Percentiles rank a stretch among this genome's conserved stretches.
These are phyloP conservation scores for Eristalinus sepulchralis DNA, from an alignment of 2,888 invertebrate genomes.

Conservation along the genomic window DNA sequence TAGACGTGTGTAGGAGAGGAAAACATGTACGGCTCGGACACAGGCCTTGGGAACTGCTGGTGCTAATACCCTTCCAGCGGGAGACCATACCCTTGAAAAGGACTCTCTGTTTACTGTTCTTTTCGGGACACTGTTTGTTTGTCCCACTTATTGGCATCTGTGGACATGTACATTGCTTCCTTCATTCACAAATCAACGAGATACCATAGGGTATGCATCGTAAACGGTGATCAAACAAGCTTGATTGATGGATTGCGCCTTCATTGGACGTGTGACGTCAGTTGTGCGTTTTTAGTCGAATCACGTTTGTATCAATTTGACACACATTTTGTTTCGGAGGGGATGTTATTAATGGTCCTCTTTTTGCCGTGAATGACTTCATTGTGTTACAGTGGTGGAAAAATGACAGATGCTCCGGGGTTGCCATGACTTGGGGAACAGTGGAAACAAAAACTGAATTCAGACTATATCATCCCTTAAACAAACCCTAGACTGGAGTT, in stretches of 20 bases:
- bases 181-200: not conserved
- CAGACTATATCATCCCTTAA: no score
- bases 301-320: not conserved
- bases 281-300: not conserved
- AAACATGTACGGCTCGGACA: not conserved
- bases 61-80: not conserved
- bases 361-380: not conserved
- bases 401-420: not conserved
- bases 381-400: not conserved
- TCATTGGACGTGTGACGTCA: not conserved
- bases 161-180: not conserved
- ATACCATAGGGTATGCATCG: not conserved
- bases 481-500: no score
- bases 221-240: not conserved
- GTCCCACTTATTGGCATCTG: not conserved
- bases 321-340: not conserved
- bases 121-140: slow-evolving; percentile 12
- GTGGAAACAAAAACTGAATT: not conserved
- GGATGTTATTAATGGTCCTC: not conserved
- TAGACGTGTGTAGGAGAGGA: not conserved
- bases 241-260: not conserved
- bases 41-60: not conserved
- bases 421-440: not conserved
- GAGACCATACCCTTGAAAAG: not conserved
- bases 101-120: not conserved